These are phyloP conservation scores for Micrastur ruficollis DNA, from an alignment of 2,797 vertebrate genomes.

Conservation along the genomic window DNA sequence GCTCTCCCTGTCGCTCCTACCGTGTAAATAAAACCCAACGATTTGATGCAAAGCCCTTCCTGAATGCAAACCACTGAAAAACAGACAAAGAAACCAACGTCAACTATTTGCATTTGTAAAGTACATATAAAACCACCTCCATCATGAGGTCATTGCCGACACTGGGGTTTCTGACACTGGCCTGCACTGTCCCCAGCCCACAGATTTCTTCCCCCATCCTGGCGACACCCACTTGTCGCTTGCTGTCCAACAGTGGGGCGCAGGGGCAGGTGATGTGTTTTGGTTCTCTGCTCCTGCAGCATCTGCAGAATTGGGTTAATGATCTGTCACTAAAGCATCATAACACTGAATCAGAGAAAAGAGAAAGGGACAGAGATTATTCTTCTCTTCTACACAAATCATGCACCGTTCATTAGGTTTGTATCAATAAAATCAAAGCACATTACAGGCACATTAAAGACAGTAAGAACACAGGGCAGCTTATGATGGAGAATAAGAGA, in stretches of 20 bases:
- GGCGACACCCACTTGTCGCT: neutral
- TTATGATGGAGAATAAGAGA: neutral
- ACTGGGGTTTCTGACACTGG: too few species aligned
- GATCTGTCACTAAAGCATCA: neutral
- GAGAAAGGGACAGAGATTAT: neutral
- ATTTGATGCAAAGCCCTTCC: neutral
- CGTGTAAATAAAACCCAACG: fast-evolving
- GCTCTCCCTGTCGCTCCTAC: neutral
- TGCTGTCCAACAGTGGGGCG: fast-evolving
- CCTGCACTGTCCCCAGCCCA: neutral
- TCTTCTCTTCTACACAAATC: neutral
- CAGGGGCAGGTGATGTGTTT: neutral
- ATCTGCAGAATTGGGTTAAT: neutral
- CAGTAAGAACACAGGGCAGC: neutral
- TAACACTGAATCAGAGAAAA: neutral
- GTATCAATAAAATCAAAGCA: neutral
- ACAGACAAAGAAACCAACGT: too few species aligned
- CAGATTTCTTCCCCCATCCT: neutral
- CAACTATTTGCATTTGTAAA: neutral
- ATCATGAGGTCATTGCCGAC: fast-evolving
- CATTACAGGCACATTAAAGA: neutral
- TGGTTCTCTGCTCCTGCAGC: neutral
- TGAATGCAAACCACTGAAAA: neutral
- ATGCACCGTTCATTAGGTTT: neutral
- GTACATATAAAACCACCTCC: neutral